A percentile compares a stretch with the other conserved stretches of the same genome.
phyloP scores from a whole-genome alignment of 2,797 vertebrate genomes.

The Fistularia tabacaria region DNA sequence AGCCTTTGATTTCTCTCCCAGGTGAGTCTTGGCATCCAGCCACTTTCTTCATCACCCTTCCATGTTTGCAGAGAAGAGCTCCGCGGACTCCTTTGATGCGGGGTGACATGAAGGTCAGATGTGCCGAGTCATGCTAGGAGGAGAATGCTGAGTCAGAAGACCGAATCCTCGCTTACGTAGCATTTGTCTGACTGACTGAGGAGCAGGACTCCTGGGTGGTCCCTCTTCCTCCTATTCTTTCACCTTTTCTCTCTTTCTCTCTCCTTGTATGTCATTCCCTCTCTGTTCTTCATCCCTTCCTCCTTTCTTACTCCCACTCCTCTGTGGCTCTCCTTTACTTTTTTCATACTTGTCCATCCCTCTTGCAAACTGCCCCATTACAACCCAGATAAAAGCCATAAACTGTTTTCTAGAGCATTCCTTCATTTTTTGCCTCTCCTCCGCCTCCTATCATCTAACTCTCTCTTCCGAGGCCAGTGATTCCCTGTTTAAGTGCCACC shows the following conservation, averaged over 20 bases:
- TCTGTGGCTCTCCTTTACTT: slow-evolving; percentile 37
- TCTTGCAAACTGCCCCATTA: slow-evolving; percentile 70
- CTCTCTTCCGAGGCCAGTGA: slow-evolving; percentile 48
- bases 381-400: slow-evolving; percentile 82
- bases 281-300: slow-evolving; percentile 7
- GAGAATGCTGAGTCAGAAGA: slow-evolving; percentile 25
- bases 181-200: slow-evolving; percentile 35
- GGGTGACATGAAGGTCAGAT: background rate
- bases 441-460: slow-evolving; percentile 32
- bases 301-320: slow-evolving; percentile 11
- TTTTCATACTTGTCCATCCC: slow-evolving; percentile 39
- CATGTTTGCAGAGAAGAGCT: background rate
- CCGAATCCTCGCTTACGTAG: slow-evolving; percentile 29
- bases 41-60: too few relatives aligned
- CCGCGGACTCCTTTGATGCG: background rate
- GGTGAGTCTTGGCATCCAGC: too few relatives aligned
- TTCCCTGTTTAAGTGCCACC: slow-evolving; percentile 52
- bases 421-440: slow-evolving; percentile 37
- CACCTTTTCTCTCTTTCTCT: slow-evolving; percentile 44
- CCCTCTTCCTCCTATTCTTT: slow-evolving; percentile 45
- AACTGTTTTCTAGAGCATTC: slow-evolving; percentile 69
- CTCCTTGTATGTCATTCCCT: slow-evolving; percentile 39
- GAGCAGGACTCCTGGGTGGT: slow-evolving; percentile 83
- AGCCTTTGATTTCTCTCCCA: too few relatives aligned
- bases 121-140: slow-evolving; percentile 8